Percentiles rank a stretch among this genome's conserved stretches.
Conservation (phyloP, 2,113 vertebrate species). For the Origma solitaria region DNA sequence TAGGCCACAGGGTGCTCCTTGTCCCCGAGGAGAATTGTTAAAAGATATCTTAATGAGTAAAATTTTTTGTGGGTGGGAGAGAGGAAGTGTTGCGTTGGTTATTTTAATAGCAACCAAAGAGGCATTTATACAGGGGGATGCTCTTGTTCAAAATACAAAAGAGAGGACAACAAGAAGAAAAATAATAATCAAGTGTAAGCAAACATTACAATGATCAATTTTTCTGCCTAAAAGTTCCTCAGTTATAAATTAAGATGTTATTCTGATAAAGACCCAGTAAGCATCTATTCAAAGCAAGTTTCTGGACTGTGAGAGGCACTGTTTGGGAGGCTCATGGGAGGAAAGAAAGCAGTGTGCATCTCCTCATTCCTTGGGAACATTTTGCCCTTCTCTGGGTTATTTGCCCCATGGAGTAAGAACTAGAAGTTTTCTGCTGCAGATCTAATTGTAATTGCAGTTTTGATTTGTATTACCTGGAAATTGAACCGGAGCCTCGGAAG, state of each 20-base stretch:
- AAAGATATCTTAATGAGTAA: background rate
- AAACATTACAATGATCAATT: background rate
- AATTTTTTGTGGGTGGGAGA: background rate
- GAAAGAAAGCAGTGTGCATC: background rate
- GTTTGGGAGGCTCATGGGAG: background rate
- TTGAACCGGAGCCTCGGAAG: background rate
- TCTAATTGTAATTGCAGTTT: background rate
- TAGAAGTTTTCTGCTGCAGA: background rate
- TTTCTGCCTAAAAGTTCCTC: background rate
- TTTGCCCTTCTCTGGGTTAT: background rate
- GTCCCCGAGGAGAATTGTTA: background rate
- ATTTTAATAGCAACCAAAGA: background rate
- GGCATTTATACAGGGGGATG: background rate
- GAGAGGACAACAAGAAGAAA: background rate
- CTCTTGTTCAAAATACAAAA: background rate
- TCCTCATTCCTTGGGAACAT: background rate
- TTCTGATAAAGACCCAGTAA: background rate
- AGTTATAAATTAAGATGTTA: background rate
- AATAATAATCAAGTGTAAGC: background rate
- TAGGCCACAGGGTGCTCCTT: background rate
- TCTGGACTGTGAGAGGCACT: background rate
- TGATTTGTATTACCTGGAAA: constrained; percentile 33
- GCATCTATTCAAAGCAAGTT: background rate
- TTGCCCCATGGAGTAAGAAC: background rate
- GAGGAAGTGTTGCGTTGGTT: background rate